These are phyloP conservation scores for Hydrotaea diabolus DNA, from an alignment of 2,888 invertebrate species.

Conservation along the genomic window DNA sequence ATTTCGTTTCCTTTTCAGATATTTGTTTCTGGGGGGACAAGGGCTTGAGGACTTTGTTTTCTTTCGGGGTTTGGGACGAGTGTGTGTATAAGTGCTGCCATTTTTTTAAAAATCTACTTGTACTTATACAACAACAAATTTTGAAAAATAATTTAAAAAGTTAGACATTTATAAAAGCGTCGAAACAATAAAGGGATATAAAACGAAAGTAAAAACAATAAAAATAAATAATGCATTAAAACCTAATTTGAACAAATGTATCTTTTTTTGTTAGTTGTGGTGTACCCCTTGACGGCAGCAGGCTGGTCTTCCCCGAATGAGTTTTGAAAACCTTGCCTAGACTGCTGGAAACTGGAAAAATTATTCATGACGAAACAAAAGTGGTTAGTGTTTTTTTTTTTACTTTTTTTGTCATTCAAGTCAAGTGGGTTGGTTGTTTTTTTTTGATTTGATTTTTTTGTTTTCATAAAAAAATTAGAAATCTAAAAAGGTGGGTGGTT, in stretches of 20 bases:
- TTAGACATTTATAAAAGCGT: slow-evolving; percentile 10
- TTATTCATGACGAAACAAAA: slow-evolving; percentile 25
- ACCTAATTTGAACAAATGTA: slow-evolving; percentile 67
- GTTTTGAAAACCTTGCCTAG: slow-evolving; percentile 49
- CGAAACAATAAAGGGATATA: not conserved
- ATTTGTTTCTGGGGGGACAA: slow-evolving; percentile 5
- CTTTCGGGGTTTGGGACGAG: not conserved
- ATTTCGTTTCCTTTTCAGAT: slow-evolving; percentile 58
- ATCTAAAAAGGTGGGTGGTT: slow-evolving; percentile 67
- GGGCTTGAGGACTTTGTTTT: not conserved
- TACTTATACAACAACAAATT: slow-evolving; percentile 59
- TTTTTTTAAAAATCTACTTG: slow-evolving; percentile 52
- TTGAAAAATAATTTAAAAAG: slow-evolving; percentile 35
- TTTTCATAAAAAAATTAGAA: slow-evolving; percentile 55
- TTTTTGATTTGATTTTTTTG: slow-evolving; percentile 40
- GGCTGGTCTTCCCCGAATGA: not conserved
- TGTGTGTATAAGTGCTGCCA: slow-evolving; percentile 62
- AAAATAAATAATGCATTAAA: slow-evolving; percentile 65
- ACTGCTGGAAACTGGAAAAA: slow-evolving; percentile 39
- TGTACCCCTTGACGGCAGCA: too few species aligned
- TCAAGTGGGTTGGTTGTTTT: slow-evolving; percentile 56
- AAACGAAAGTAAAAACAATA: slow-evolving; percentile 38
- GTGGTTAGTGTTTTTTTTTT: slow-evolving; percentile 27
- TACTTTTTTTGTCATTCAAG: slow-evolving; percentile 49
- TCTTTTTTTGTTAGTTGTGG: not conserved